Conservation (phyloP, 2,797 vertebrate genomes). For the Sardinella longiceps region DNA sequence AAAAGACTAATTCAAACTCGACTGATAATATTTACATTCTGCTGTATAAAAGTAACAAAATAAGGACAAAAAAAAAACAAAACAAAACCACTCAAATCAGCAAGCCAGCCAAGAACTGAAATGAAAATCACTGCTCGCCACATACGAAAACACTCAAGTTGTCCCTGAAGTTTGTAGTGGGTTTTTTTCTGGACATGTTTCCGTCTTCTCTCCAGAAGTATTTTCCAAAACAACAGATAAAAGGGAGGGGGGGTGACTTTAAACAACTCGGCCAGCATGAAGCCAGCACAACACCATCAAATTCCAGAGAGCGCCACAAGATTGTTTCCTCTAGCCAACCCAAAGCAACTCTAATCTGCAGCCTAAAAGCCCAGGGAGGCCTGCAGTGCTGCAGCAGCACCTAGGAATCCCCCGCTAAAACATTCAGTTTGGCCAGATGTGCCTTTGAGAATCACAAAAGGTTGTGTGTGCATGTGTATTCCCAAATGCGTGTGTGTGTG, state of each 20-base stretch:
- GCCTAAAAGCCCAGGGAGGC: neutral
- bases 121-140: constrained; percentile 45
- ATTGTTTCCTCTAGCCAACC: neutral
- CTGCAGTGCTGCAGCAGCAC: neutral
- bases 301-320: neutral
- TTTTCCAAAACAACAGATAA: constrained; percentile 14
- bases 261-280: neutral
- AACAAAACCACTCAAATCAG: constrained; percentile 38
- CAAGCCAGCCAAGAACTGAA: constrained; percentile 44
- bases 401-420: neutral
- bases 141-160: constrained; percentile 6
- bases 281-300: neutral
- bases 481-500: constrained; percentile 50
- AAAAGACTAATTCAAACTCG: constrained; percentile 34
- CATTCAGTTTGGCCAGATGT: neutral
- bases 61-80: constrained; percentile 42
- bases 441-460: neutral
- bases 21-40: constrained; percentile 28
- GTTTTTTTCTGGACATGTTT: neutral
- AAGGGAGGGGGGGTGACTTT: neutral
- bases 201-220: neutral
- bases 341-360: neutral
- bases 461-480: neutral
- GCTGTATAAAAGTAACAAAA: constrained; percentile 36
- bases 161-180: constrained; percentile 22